These are phyloP conservation scores for Palloptera scutellata DNA, from an alignment of 2,888 invertebrate species.

Conservation along the genomic window DNA sequence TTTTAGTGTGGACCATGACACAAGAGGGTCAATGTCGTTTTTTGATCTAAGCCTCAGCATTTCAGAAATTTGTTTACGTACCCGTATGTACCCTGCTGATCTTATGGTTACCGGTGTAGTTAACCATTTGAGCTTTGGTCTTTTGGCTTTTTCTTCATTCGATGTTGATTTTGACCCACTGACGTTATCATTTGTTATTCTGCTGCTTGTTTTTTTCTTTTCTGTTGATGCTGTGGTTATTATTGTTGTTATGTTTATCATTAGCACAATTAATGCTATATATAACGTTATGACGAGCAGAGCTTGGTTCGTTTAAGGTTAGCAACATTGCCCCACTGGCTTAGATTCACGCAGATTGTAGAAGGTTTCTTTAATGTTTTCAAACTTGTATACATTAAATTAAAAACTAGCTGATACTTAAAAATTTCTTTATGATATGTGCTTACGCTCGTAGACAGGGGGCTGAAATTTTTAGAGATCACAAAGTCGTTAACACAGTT, in stretches of 20 bases:
- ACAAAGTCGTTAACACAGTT: too few relatives aligned
- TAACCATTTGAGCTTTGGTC: constrained; percentile 4
- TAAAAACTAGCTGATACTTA: too few relatives aligned
- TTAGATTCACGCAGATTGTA: too few relatives aligned
- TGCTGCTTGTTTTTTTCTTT: constrained; percentile 9
- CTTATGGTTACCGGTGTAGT: neutral
- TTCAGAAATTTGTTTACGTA: neutral
- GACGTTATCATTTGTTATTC: neutral
- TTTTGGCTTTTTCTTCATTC: neutral
- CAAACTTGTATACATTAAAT: too few relatives aligned
- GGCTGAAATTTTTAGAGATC: too few relatives aligned
- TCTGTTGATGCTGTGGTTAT: neutral
- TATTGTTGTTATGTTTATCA: neutral
- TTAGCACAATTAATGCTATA: neutral
- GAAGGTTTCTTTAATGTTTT: too few relatives aligned
- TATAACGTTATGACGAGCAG: too few relatives aligned
- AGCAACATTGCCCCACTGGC: too few relatives aligned
- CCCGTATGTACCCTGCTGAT: neutral
- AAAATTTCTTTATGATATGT: too few relatives aligned
- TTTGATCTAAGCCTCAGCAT: constrained; percentile 15
- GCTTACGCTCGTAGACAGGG: too few relatives aligned
- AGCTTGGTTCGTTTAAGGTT: too few relatives aligned
- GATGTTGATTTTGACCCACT: constrained; percentile 23
- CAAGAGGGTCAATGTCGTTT: constrained; percentile 24
- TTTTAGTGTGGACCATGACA: neutral